Base-by-base conservation (phyloP, 2,797 vertebrate species). In the Ctenosaura bakeri region DNA sequence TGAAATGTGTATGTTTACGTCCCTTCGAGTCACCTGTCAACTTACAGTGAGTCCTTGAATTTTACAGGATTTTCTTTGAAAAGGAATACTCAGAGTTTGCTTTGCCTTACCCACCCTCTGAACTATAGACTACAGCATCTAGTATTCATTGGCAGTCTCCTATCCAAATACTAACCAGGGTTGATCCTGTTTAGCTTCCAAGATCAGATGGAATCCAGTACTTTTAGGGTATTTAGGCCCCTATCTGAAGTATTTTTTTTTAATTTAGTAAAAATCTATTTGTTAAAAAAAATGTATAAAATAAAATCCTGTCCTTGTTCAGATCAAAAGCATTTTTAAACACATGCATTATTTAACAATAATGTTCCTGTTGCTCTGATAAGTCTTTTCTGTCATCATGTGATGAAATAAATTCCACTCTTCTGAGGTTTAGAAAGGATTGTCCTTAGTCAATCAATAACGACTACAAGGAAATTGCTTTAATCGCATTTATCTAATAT, bases 381-480 rank as follows among this genome's bases (percentile, higher is more conserved):
- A 77, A 90, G 46, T 13, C 62, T 87, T 77, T 77, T 87, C 74
- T 83, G 56, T 82, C 35, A 66, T 78, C 62, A 78, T 78, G 52
- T 14, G 64, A 92, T 82, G 38, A 89, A 76, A 56, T 81, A 32
- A 77, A 69, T 84, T 35, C 62, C 22, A 59, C 13, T 6, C 74
- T 71, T 6, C 1, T 77, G 20, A 22, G 42, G 71, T 71, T 1
- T 46, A 22, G 5, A 64, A 76, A 66, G 88, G 88, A 87, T 13
- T 90, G 62, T 85, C 7, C 82, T 82, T 26, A 50, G 56, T 78
- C 50, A 59, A 92, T 0, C 0, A 73, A 14, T 69, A 86, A 90
- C 92, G 91, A 76, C 4, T 52, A 29, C 2, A 91, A 18, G 80
- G 83, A 92, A 91, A 86, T 85, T 4, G 56, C 18, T 79, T 88